Base-by-base conservation (phyloP, 2,797 vertebrate genomes). In the Malurus splendens region DNA sequence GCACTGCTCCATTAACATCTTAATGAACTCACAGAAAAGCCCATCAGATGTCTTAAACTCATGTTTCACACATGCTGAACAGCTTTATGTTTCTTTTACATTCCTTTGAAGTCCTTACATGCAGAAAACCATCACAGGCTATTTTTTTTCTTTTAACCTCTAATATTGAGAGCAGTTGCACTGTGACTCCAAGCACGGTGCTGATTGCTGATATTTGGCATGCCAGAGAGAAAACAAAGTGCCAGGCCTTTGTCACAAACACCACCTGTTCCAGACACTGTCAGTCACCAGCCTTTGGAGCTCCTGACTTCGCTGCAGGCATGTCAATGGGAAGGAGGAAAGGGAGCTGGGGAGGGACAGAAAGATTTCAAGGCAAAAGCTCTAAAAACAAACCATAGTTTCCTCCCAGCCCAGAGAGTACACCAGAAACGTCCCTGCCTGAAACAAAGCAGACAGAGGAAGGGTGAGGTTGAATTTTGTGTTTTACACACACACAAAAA, bases 391-490 rank as follows among this genome's bases (percentile, higher is more conserved):
- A 78, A 39, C 71, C 12, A 20, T 52, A n/a, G 32, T 67, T 92
- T 92, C 75, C 83, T 82, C 84, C 71, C 78, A 92, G 41, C 12
- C 8, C 27, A 38, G 45, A 60, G 47, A 86, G 71, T 79, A 39
- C 22, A 76, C 61, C 73, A 90, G 54, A 85, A 93, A 89, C 0
- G 2, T 67, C 44, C 27, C 30, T 75, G 73, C 55, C 81, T 76
- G 67, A 90, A 93, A 91, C 86, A 90, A 90, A 93, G 60, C 3
- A 2, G 38, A 84, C 20, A 25, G 83, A 94, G 67, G 77, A 94
- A 94, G 90, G 86, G 71, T 86, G 86, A 94, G 74, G 86, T 32
- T 90, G 50, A 86, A 68, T 88, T 82, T 79, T 54, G 36, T 80
- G 61, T n/a, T 90, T 79, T 62, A 66, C 73, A 83, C 9, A 36